Percentiles rank a stretch among this genome's conserved stretches.
These are phyloP conservation scores for zebrafish (Danio rerio) DNA, from an alignment of 2,113 vertebrate species.

Conservation along the genomic window GRCz12tu NC_133184.1:34736501-34737000, in stretches of 20 bases:
- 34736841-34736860: slow-evolving; percentile 45
- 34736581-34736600: not conserved
- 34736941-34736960: not conserved
- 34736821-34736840: slow-evolving; percentile 41
- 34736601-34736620: not conserved
- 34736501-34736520: not conserved
- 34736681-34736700: slow-evolving; percentile 17
- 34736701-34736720: not conserved
- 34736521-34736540: not conserved
- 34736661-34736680: not conserved
- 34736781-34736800: slow-evolving; percentile 62
- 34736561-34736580: not conserved
- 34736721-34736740: slow-evolving; percentile 47
- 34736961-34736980: not conserved
- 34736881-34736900: not conserved
- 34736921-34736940: no score
- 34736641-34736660: not conserved
- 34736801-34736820: slow-evolving; percentile 53
- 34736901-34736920: not conserved
- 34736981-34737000: not conserved
- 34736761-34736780: slow-evolving; percentile 35
- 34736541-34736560: not conserved
- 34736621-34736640: not conserved
- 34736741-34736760: slow-evolving; percentile 44
- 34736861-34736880: slow-evolving; percentile 30